phyloP scores from a whole-genome alignment of 2,113 vertebrate genomes.

The Amphiprion percula region DNA sequence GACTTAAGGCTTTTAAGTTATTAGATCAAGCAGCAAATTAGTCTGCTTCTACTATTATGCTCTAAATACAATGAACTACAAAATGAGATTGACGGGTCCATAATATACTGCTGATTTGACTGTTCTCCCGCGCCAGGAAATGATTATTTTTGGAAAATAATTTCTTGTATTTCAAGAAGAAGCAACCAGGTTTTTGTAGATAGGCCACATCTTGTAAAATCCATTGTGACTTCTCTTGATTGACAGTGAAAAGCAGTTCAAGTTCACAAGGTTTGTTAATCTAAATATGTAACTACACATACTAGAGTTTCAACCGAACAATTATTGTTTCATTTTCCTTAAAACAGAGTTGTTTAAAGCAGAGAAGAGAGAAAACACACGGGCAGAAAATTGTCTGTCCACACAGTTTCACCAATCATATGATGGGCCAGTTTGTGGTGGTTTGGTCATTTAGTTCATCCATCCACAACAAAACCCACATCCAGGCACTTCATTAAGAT shows the following conservation, averaged over 20 bases:
- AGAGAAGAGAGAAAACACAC: not conserved
- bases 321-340: not conserved
- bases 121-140: not conserved
- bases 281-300: too few species aligned
- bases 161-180: not conserved
- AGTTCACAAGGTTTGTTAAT: not conserved
- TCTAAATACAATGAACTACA: constrained; percentile 27
- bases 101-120: not conserved
- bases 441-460: constrained; percentile 26
- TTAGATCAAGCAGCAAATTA: constrained; percentile 47
- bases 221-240: too few species aligned
- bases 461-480: constrained; percentile 24
- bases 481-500: constrained; percentile 69
- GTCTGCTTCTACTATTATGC: constrained; percentile 8
- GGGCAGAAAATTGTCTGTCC: not conserved
- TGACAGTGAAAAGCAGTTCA: not conserved
- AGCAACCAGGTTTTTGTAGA: not conserved
- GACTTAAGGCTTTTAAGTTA: constrained; percentile 41
- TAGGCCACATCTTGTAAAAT: not conserved
- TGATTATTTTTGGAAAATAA: not conserved
- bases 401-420: not conserved
- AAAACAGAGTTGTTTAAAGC: too few species aligned
- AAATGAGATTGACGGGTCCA: constrained; percentile 27
- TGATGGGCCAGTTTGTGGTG: constrained; percentile 5
- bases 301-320: not conserved